Base-by-base conservation (phyloP, 2,113 vertebrate genomes). In the Leptobrachium leishanense region DNA sequence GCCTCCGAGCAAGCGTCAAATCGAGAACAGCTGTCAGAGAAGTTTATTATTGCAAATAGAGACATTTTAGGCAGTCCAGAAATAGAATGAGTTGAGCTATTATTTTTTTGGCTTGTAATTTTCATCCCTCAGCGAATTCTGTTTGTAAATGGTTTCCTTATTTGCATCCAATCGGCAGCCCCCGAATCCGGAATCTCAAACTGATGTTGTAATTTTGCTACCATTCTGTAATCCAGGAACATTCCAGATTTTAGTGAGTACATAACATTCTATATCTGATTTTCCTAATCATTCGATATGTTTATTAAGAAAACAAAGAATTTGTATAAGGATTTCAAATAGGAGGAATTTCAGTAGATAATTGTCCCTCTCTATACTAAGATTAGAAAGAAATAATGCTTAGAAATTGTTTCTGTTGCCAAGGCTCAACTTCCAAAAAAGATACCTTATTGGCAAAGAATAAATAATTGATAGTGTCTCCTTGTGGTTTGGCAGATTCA, bases 71-170 rank as follows among this genome's bases (percentile, higher is more conserved):
- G 68, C 76, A 64, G 42, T 72, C 68, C 68, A 13, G 72, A 78
- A 78, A 78, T 78, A 64, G 68, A 78, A 65, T 50, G 68, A 78
- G 72, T 78, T 72, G 76, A 64, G 57, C 50, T 63, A 72, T 78
- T 72, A 72, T 31, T 78, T 71, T 64, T 63, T 59, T 72, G 68
- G 68, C 76, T 72, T 39, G 46, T 54, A 53, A 72, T 54, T 31
- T 70, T 64, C 68, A 63, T 20, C 70, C 55, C 70, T 78, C 57
- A 64, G 76, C 76, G 20, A 31, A 65, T 72, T 71, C 68, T 72
- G 63, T 78, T 78, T 44, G 57, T 31, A 69, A 77, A 77, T 77
- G 53, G 53, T 77, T 77, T 78, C 68, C 68, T 78, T 64, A 78
- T 78, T 78, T 78, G 68, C 68, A 78, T 72, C 53, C 68, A 78